Evolutionary conservation across 2,113 vertebrate genomes (phyloP).

Genomic region (Monopterus albus): DNA sequence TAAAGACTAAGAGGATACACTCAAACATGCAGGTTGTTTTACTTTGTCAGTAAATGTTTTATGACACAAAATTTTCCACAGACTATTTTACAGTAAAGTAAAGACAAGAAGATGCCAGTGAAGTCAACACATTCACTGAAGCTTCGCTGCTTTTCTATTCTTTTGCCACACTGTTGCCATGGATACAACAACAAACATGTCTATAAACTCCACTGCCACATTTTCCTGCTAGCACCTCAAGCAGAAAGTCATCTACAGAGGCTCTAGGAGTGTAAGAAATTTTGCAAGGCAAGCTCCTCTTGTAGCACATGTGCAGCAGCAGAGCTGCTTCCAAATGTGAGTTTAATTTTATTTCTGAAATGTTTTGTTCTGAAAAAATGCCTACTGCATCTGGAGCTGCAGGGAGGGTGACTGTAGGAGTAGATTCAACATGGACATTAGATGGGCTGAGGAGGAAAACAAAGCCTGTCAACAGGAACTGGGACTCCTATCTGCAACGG

Average conservation of each 20-base stretch:
- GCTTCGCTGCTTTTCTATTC: conserved; percentile 30
- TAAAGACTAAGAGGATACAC: no score
- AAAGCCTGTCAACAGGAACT: conserved; percentile 27
- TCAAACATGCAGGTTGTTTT: no score
- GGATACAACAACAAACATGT: conserved; percentile 81
- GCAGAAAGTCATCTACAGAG: conserved; percentile 19
- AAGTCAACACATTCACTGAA: conserved; percentile 8
- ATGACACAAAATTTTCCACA: background rate
- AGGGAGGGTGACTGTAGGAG: conserved; percentile 55
- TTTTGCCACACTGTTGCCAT: conserved; percentile 65
- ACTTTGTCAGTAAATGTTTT: no score
- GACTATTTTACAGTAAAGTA: background rate
- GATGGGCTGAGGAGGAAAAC: conserved; percentile 56
- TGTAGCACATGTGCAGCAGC: background rate
- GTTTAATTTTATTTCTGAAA: conserved; percentile 7
- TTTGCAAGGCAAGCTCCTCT: conserved; percentile 1
- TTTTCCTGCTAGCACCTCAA: conserved; percentile 24
- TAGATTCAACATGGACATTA: conserved; percentile 46
- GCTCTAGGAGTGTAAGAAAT: background rate
- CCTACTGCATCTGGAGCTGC: conserved; percentile 72
- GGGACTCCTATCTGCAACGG: conserved; percentile 84
- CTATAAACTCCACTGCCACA: conserved; percentile 32
- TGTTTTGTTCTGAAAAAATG: conserved; percentile 62
- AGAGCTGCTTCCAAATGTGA: conserved; percentile 8
- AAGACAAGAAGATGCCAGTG: background rate